Evolutionary conservation across 2,113 vertebrate genomes (phyloP).

Genomic region (Todiramphus chloris): DNA sequence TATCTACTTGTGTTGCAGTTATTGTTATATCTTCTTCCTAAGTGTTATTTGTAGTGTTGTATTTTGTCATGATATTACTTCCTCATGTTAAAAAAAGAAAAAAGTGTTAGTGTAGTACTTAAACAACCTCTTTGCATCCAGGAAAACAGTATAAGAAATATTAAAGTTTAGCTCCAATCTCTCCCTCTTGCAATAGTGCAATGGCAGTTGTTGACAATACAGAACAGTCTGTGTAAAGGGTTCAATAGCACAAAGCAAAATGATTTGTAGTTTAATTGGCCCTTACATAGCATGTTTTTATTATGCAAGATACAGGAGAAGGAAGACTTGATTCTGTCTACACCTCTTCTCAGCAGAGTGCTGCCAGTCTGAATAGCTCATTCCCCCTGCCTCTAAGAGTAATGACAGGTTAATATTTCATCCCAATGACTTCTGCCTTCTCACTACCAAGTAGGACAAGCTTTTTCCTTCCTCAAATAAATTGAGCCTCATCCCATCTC

Average conservation of each 20-base stretch:
- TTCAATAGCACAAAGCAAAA: neutral
- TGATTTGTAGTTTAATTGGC: neutral
- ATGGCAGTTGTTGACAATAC: neutral
- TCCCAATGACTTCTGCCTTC: neutral
- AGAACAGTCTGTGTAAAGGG: neutral
- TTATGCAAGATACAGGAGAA: neutral
- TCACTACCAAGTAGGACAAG: accelerated
- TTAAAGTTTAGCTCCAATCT: neutral
- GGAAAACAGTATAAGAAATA: neutral
- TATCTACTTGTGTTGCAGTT: neutral
- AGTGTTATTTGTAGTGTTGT: neutral
- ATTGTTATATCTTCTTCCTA: neutral
- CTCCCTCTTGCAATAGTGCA: neutral
- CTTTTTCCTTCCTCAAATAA: neutral
- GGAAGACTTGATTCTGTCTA: neutral
- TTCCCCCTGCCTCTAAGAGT: neutral
- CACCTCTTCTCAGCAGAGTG: neutral
- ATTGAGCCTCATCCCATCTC: neutral
- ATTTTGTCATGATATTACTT: neutral
- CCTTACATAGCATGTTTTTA: neutral
- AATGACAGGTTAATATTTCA: neutral
- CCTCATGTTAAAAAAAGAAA: neutral
- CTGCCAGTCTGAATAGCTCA: neutral
- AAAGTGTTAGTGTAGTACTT: neutral
- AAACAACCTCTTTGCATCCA: neutral